A percentile compares a stretch with the other conserved stretches of the same genome.
Evolutionary conservation across 2,797 vertebrate species (phyloP).

Genomic region (Cossypha niveicapilla): DNA sequence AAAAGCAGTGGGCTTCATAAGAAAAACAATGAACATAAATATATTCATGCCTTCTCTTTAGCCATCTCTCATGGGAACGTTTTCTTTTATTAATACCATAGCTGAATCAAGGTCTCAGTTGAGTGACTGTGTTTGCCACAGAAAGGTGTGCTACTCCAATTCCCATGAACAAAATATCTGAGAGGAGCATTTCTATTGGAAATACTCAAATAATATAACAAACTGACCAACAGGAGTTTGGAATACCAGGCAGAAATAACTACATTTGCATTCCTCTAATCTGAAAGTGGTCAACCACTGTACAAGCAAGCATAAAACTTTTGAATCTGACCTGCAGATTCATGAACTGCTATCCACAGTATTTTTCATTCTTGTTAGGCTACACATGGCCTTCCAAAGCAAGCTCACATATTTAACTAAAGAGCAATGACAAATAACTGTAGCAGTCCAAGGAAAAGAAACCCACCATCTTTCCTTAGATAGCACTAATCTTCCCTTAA

Average conservation of each 20-base stretch:
- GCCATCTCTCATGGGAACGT: neutral
- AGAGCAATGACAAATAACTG: neutral
- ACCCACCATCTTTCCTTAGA: neutral
- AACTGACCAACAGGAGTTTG: neutral
- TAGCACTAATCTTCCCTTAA: neutral
- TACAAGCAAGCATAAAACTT: neutral
- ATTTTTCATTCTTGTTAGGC: neutral
- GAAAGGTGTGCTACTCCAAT: neutral
- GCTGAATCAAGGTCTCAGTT: neutral
- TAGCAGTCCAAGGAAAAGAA: neutral
- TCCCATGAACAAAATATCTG: neutral
- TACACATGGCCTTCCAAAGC: neutral
- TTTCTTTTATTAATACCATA: neutral
- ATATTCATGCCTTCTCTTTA: neutral
- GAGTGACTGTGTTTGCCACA: neutral
- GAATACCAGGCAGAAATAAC: neutral
- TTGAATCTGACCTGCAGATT: neutral
- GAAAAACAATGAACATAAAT: neutral
- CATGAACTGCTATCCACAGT: neutral
- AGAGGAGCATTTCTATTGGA: neutral
- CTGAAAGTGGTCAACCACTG: neutral
- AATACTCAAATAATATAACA: neutral
- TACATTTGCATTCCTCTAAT: neutral
- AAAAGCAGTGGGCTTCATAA: neutral
- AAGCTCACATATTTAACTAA: neutral